Percentiles rank a stretch among this genome's conserved stretches.
Conservation (phyloP, 2,888 invertebrate species). For the Tenthredo livida region DNA sequence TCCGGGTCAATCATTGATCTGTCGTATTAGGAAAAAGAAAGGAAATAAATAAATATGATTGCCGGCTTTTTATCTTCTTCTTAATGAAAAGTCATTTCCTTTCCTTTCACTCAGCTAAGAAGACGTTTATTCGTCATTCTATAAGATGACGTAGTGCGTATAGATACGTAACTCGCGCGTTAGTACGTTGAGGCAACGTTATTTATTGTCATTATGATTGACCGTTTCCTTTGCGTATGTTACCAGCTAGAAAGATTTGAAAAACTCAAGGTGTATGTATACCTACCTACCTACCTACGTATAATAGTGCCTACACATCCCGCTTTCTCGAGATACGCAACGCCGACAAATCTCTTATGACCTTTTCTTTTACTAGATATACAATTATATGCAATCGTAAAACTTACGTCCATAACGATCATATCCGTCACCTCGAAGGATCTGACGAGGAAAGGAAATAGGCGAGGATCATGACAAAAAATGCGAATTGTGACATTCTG, state of each 20-base stretch:
- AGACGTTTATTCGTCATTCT: neutral
- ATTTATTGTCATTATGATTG: slow-evolving; percentile 33
- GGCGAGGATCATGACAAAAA: neutral
- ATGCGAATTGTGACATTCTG: neutral
- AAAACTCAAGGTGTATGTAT: neutral
- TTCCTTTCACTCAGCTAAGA: slow-evolving; percentile 3
- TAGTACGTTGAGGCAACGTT: slow-evolving; percentile 15
- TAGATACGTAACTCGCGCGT: slow-evolving; percentile 2
- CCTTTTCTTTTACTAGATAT: neutral
- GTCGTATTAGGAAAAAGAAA: neutral
- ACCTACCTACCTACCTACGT: neutral
- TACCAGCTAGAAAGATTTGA: neutral
- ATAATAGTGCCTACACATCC: no score
- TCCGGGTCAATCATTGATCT: neutral
- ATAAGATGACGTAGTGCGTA: neutral
- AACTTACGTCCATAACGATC: neutral
- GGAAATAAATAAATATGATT: neutral
- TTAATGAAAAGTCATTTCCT: slow-evolving; percentile 20
- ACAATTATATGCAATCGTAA: neutral
- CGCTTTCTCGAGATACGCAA: neutral
- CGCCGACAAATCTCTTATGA: slow-evolving; percentile 5
- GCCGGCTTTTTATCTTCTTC: neutral
- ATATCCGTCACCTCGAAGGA: neutral
- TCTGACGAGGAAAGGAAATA: neutral
- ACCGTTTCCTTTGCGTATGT: neutral